A percentile compares a stretch with the other conserved stretches of the same genome.
These are phyloP conservation scores for Charadrius vociferus DNA, from an alignment of 2,113 vertebrate genomes.

Conservation along the genomic window DNA sequence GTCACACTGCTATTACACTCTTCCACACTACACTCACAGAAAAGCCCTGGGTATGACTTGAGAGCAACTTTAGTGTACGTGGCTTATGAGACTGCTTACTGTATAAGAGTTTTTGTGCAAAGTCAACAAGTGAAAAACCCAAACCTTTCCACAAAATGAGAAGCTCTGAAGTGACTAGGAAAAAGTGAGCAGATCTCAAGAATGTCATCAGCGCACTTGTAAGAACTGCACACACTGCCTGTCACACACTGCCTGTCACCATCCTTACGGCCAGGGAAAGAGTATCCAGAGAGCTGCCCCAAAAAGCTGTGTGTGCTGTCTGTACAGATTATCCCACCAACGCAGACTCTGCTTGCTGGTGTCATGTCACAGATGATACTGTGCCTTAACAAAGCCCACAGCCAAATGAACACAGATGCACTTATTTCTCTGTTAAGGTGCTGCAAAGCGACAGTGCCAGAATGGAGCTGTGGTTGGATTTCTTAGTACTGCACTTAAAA, in stretches of 20 bases:
- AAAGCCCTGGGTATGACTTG: neutral
- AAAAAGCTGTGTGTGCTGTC: neutral
- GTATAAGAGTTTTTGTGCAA: neutral
- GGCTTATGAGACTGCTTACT: neutral
- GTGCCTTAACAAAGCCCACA: neutral
- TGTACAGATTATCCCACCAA: neutral
- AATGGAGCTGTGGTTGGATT: neutral
- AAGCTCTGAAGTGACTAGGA: neutral
- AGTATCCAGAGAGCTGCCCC: neutral
- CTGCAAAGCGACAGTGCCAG: neutral
- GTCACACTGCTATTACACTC: neutral
- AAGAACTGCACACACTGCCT: neutral
- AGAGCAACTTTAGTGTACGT: neutral
- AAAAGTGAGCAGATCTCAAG: neutral
- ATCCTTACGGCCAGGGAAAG: too few relatives aligned
- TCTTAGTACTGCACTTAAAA: neutral
- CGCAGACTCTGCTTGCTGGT: neutral
- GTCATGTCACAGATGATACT: neutral
- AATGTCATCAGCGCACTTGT: neutral
- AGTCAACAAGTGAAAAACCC: neutral
- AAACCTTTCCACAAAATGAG: neutral
- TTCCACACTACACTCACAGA: neutral
- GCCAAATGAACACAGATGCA: neutral
- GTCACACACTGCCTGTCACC: neutral
- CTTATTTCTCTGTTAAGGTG: neutral